These are phyloP conservation scores for Etheostoma cragini DNA, from an alignment of 2,113 vertebrate species.

Conservation along the genomic window DNA sequence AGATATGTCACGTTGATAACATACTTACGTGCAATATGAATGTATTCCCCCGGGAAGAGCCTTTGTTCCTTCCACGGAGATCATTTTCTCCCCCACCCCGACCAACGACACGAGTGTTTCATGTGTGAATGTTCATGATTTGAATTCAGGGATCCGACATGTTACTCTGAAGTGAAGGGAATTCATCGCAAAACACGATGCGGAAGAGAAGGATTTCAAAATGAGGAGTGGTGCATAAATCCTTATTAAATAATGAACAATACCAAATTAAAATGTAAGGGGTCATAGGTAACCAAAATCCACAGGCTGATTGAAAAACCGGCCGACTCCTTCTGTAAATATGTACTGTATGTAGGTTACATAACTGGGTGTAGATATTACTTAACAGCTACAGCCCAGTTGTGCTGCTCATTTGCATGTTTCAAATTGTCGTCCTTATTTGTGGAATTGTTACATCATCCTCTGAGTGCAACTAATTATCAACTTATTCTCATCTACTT, in stretches of 20 bases:
- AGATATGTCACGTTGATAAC: constrained; percentile 68
- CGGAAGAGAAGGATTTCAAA: neutral
- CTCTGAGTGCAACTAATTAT: constrained; percentile 19
- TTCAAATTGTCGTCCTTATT: constrained; percentile 21
- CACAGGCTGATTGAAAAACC: neutral
- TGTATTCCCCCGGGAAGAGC: constrained; percentile 50
- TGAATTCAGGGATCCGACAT: constrained; percentile 26
- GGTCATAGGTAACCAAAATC: neutral
- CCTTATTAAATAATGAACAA: constrained; percentile 23
- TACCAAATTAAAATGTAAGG: constrained; percentile 3
- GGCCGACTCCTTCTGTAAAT: neutral
- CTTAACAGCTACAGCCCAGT: neutral
- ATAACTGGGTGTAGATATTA: neutral
- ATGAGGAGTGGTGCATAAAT: constrained; percentile 1
- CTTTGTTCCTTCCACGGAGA: constrained; percentile 52
- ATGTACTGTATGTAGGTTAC: neutral
- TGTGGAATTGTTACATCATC: constrained; percentile 53
- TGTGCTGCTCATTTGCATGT: constrained; percentile 1
- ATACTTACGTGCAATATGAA: constrained; percentile 55
- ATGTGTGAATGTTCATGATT: constrained; percentile 11
- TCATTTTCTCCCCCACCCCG: neutral
- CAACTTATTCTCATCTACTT: constrained; percentile 11
- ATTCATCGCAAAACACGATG: neutral
- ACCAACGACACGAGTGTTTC: constrained; percentile 1
- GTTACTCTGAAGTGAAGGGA: neutral